Evolutionary conservation across 2,797 vertebrate species (phyloP), one percentile per base, ranked within the genome.

Genomic region (Pangasius macronema): DNA sequence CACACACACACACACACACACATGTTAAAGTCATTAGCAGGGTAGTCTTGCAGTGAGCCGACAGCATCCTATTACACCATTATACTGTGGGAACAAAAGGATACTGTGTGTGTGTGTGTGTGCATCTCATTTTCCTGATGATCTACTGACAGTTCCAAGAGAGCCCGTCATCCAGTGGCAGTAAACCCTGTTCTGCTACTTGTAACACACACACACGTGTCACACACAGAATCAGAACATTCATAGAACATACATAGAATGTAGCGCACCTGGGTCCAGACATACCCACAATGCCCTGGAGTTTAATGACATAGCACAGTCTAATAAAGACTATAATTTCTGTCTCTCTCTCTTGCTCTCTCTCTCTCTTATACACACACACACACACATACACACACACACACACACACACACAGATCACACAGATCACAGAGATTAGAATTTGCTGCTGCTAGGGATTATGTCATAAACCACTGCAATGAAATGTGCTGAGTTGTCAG

Each of bases 281-380:
- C 85, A 61, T 89, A 89, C 89, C 85, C 86, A 86, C 89, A 85
- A 89, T 86, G 86, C 82, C 82, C 85, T 76, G 70, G 65, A 86
- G 72, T 86, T 82, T 90, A 91, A 91, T 90, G 89, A 91, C 82
- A 90, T 88, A 91, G 87, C 84, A 88, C 87, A 75, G 76, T 87
- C 51, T 7, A 61, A 55, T 89, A 72, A 90, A 88, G 73, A 86
- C 91, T 91, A 88, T 91, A 90, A 90, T 91, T 87, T 89, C 82
- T 20, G 13, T n/a, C 57, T 46, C 36, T 14, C 77, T 33, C 51
- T 22, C 49, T 77, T 18, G 36, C 42, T 73, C 70, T 73, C 70
- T 73, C 70, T 73, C 36, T 51, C 73, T 51, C 46, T 70, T 20
- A 82, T 36, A 82, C 77, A 75, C 85, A 63, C 83, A 88, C 84